Evolutionary conservation across 2,888 invertebrate genomes (phyloP).

Genomic region (Tipula confusa): DNA sequence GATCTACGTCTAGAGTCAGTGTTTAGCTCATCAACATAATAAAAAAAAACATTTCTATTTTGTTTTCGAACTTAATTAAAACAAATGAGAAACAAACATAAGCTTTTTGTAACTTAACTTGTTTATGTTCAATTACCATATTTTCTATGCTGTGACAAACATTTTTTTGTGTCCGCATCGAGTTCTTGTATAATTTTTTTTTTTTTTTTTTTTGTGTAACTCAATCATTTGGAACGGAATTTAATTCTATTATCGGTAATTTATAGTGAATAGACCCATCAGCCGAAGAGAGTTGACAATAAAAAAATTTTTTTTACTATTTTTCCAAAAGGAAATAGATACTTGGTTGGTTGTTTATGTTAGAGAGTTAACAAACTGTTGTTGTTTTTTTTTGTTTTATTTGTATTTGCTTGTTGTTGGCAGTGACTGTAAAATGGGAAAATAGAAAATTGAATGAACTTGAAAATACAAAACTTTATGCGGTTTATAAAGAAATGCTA

Average conservation of each 20-base stretch:
- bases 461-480: background rate
- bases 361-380: background rate
- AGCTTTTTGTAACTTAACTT: background rate
- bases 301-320: background rate
- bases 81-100: background rate
- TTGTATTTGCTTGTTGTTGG: background rate
- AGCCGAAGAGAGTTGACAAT: background rate
- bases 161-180: background rate
- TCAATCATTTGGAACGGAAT: background rate
- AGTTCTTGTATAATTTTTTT: background rate
- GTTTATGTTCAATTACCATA: constrained; percentile 1
- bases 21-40: constrained; percentile 5
- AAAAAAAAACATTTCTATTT: background rate
- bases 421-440: background rate
- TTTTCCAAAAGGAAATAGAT: background rate
- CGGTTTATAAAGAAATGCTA: background rate
- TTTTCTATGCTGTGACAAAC: background rate
- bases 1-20: too few relatives aligned
- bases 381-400: background rate
- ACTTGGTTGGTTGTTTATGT: background rate
- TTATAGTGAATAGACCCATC: background rate
- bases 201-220: background rate
- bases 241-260: background rate
- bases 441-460: constrained; percentile 12
- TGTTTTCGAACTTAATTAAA: background rate